Evolutionary conservation across 2,888 invertebrate genomes (phyloP), one percentile per base, ranked within the genome.

Genomic region (Chalcosyrphus nemorum): DNA sequence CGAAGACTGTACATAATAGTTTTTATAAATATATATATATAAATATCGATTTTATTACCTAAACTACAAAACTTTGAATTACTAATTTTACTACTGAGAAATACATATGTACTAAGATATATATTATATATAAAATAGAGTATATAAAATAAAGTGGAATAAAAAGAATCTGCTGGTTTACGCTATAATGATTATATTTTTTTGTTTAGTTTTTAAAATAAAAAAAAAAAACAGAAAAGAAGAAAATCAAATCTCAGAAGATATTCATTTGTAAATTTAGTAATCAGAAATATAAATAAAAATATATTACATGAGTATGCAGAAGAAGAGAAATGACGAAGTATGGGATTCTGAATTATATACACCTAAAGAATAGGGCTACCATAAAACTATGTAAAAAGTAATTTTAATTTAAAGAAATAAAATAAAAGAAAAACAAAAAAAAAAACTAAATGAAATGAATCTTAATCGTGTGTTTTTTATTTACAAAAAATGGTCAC

Each of bases 301-400:
- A 17, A 56, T 65, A 29, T 54, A 57, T 75, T 66, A 54, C 41
- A 63, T 70, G 66, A 80, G 56, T 43, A 32, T 13, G 63, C 24
- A 59, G 35, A 52, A 15, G 35, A 47, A 27, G 24, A 29, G 29
- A 27, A 15, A 43, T 21, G 38, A 43, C n/a, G 52, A 61, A 19
- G 35, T 45, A 68, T 68, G 65, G 66, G 38, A 66, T 77, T 77
- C 54, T 66, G 63, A 76, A n/a, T 24, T 17, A 76, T 59, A 70
- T 7, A 59, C 68, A 75, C 38, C 61, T 82, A 70, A 52, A 38
- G 21, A 66, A 56, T 65, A 56, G 63, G 63, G 50, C 74, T 75
- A 80, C 80, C 68, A 65, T 84, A 74, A 80, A 84, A 84, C 84
- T 84, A 84, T 84, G 84, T 84, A 84, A 75, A 84, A 84, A 84